Conservation (phyloP, 2,113 vertebrate genomes). For the Rhabdornis inornatus region DNA sequence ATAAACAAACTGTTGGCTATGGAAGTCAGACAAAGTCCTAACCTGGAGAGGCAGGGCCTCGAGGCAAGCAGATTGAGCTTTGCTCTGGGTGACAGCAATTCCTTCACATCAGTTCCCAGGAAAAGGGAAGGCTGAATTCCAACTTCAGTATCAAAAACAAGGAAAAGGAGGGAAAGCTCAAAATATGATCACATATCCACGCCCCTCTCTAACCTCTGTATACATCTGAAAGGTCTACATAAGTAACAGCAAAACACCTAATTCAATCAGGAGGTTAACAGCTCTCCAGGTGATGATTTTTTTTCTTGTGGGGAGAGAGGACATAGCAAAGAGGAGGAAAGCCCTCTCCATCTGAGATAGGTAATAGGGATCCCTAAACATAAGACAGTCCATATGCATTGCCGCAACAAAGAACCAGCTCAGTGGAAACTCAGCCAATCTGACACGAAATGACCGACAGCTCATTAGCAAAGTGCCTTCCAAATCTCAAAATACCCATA, state of each 20-base stretch:
- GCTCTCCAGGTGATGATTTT: neutral
- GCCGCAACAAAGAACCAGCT: neutral
- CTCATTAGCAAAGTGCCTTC: conserved; percentile 29
- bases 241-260: neutral
- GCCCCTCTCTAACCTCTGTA: neutral
- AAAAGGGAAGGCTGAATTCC: neutral
- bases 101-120: neutral
- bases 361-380: neutral
- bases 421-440: conserved; percentile 17
- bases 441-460: conserved; percentile 13
- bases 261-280: neutral
- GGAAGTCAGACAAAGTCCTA: neutral
- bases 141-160: conserved; percentile 24
- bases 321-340: neutral
- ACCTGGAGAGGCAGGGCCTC: neutral
- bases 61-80: neutral
- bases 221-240: neutral
- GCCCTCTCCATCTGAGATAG: neutral
- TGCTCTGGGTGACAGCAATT: neutral
- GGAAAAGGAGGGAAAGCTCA: neutral
- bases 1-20: neutral
- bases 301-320: neutral
- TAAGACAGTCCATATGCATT: neutral
- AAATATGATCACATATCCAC: neutral
- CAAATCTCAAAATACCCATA: conserved; percentile 43